phyloP scores from a whole-genome alignment of 2,113 vertebrate genomes.

The Murina feae region DNA sequence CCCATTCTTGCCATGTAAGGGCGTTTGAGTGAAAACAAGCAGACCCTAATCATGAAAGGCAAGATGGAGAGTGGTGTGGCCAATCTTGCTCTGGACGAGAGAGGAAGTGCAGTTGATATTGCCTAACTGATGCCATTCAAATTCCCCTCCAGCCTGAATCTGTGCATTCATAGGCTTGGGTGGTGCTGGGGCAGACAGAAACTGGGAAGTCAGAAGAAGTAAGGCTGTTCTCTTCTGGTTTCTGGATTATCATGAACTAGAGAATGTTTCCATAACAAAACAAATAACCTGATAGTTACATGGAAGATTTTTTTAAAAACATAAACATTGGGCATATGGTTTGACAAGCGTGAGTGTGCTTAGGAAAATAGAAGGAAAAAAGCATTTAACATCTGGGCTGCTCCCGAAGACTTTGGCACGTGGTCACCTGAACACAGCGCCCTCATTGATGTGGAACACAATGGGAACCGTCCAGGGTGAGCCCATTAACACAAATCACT shows the following conservation, averaged over 20 bases:
- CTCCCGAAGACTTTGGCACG: neutral
- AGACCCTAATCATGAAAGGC: neutral
- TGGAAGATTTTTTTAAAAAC: conserved; percentile 1
- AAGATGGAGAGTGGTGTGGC: neutral
- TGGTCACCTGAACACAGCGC: neutral
- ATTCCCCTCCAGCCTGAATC: neutral
- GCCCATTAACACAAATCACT: conserved; percentile 5
- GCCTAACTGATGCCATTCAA: neutral
- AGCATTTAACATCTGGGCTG: neutral
- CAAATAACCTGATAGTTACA: conserved; percentile 4
- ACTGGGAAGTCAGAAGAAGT: neutral
- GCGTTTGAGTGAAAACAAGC: neutral
- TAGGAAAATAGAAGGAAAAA: neutral
- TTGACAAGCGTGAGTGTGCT: neutral
- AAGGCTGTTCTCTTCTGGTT: neutral
- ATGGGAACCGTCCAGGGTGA: neutral
- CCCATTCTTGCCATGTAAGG: neutral
- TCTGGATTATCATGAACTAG: neutral
- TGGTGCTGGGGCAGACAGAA: neutral
- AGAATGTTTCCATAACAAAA: conserved; percentile 30
- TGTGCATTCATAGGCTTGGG: neutral
- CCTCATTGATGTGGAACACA: neutral
- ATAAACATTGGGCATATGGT: conserved; percentile 29
- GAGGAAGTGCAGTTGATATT: neutral
- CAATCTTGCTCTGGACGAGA: neutral